A percentile compares a stretch with the other conserved stretches of the same genome.
These are phyloP conservation scores for Cydia amplana DNA, from an alignment of 1,140 invertebrate genomes.

Conservation along the genomic window DNA sequence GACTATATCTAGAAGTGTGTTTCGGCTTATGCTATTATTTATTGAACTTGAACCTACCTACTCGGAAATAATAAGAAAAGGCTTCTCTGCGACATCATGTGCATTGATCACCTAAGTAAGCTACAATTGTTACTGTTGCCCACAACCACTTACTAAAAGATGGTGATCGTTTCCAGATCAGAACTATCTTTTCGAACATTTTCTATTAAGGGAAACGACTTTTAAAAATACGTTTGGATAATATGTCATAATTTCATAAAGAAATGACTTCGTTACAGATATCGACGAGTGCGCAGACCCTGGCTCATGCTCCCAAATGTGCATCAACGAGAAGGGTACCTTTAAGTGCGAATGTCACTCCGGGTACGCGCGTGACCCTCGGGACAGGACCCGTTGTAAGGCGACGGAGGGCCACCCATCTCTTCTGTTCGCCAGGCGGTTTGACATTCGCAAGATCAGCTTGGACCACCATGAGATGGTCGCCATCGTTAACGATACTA, in stretches of 20 bases:
- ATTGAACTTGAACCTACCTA: too few relatives aligned
- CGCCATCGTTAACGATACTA: slow-evolving; percentile 91
- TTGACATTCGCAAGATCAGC: slow-evolving; percentile 94
- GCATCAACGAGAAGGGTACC: slow-evolving; percentile 93
- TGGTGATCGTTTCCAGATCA: too few relatives aligned
- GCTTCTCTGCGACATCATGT: too few relatives aligned
- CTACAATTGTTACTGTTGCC: too few relatives aligned
- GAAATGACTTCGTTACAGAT: slow-evolving; percentile 81
- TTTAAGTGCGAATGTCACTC: slow-evolving; percentile 95
- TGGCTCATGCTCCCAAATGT: slow-evolving; percentile 95
- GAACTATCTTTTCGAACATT: too few relatives aligned
- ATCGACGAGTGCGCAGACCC: slow-evolving; percentile 94
- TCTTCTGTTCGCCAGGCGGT: slow-evolving; percentile 89
- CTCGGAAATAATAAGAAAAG: too few relatives aligned
- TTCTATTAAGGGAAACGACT: too few relatives aligned
- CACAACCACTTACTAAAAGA: too few relatives aligned
- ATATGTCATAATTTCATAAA: neutral
- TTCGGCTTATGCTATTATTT: too few relatives aligned
- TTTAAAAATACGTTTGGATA: too few relatives aligned
- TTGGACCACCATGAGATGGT: slow-evolving; percentile 95
- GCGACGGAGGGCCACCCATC: slow-evolving; percentile 92
- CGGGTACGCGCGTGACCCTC: slow-evolving; percentile 92
- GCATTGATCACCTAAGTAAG: too few relatives aligned
- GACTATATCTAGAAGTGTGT: too few relatives aligned
- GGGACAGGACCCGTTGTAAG: slow-evolving; percentile 91